phyloP scores from a whole-genome alignment of 2,113 vertebrate genomes.

The Pelusios castaneus region DNA sequence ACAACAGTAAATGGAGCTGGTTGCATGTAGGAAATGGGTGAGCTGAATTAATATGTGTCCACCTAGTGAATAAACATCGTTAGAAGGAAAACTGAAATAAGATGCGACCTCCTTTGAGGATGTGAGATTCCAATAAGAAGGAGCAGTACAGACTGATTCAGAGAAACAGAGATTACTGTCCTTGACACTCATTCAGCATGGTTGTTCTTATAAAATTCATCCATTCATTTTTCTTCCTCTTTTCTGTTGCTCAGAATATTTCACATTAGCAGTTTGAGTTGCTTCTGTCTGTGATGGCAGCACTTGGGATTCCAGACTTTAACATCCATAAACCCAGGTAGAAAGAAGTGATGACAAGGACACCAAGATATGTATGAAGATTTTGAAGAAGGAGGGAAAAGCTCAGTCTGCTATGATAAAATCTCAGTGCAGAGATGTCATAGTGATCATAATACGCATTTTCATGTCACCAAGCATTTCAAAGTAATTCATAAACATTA shows the following conservation, averaged over 20 bases:
- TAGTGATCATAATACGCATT: not conserved
- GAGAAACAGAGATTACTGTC: not conserved
- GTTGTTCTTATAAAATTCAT: not conserved
- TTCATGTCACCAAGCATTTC: not conserved
- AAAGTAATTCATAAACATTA: not conserved
- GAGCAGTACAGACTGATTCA: not conserved
- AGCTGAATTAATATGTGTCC: not conserved
- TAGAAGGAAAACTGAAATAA: not conserved
- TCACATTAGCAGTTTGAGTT: not conserved
- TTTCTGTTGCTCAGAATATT: not conserved
- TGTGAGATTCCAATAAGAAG: not conserved
- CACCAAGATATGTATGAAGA: not conserved
- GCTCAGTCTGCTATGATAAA: not conserved
- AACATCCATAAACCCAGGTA: constrained; percentile 7
- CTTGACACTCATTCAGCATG: not conserved
- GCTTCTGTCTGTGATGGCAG: not conserved
- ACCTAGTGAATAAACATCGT: not conserved
- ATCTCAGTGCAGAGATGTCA: not conserved
- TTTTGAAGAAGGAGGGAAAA: not conserved
- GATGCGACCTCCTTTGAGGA: not conserved
- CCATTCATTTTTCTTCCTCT: not conserved
- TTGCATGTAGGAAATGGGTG: not conserved
- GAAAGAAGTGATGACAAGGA: not conserved
- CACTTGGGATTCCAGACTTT: not conserved
- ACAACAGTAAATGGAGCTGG: not conserved